A percentile compares a stretch with the other conserved stretches of the same genome.
phyloP scores from a whole-genome alignment of 2,888 invertebrate genomes.

The Autographa gamma region DNA sequence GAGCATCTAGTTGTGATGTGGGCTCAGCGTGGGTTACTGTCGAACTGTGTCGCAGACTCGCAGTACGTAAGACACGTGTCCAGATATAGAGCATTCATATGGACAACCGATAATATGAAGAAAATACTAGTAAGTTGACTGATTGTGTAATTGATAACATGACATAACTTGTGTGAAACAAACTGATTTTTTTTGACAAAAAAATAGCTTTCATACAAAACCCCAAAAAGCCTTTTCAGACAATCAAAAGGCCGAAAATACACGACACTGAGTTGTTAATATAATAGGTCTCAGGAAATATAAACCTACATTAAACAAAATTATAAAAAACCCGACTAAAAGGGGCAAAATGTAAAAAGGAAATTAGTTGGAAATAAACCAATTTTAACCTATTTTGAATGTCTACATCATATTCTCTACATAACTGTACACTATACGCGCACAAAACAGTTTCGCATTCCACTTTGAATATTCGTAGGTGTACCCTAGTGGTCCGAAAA shows the following conservation, averaged over 20 bases:
- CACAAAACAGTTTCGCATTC: slow-evolving; percentile 37
- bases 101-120: neutral
- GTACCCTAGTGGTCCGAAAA: slow-evolving; percentile 78
- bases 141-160: neutral
- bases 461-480: slow-evolving; percentile 74
- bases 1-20: slow-evolving; percentile 83
- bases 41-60: slow-evolving; percentile 38
- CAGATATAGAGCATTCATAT: neutral
- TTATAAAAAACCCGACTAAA: too few species aligned
- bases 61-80: slow-evolving; percentile 40
- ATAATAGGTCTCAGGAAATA: too few species aligned
- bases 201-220: too few species aligned
- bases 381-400: neutral
- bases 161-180: too few species aligned
- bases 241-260: too few species aligned
- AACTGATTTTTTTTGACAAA: too few species aligned
- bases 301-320: too few species aligned
- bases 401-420: neutral
- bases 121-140: neutral
- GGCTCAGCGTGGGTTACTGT: slow-evolving; percentile 75
- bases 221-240: too few species aligned
- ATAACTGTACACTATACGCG: slow-evolving; percentile 39
- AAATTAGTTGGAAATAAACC: too few species aligned
- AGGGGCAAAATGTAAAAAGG: too few species aligned
- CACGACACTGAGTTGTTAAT: too few species aligned